Evolutionary conservation across 1,140 invertebrate genomes (phyloP), one percentile per base, ranked within the genome.

Genomic region (Drosophila parabipectinata): DNA sequence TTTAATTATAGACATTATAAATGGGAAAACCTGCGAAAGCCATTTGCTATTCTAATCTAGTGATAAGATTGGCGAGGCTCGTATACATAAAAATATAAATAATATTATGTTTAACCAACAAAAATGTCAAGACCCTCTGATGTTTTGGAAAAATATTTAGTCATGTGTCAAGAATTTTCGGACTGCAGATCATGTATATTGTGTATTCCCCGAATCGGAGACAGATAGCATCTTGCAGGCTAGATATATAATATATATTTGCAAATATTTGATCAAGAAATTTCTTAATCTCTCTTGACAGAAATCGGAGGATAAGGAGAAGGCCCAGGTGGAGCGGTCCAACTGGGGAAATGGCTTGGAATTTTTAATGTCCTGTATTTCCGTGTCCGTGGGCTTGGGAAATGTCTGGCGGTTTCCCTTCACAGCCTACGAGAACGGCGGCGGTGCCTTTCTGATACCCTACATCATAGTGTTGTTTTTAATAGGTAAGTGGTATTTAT

Each of bases 361-460:
- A 83, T 98, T 98, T 84, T 92, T 98, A 0, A 95, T 98, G 93
- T 97, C 97, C 1, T 97, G 97, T 82, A 96, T 98, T 53, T 95
- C 97, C 30, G 96, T 97, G 61, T 97, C 97, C 0, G 96, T 98
- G 3, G 97, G 97, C 1, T 93, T 98, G 26, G 97, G 97, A 14
- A 92, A 92, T 45, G 74, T 92, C 26, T 92, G 90, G 91, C 48
- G 91, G 18, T 98, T 98, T 92, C 97, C 97, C 0, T 98, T 97
- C 78, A 94, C 95, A 1, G 96, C 96, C 24, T 97, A 96, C 80
- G 94, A 96, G 76, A 97, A 97, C 87, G 96, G 97, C 5, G 96
- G 91, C 3, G 91, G 91, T 6, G 91, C 91, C 1, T 98, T 98
- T 83, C 93, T 98, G 0, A 95, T 98, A 57, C 97, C 97, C 0